Conservation (phyloP, 2,888 invertebrate genomes). For the Acronicta alni region DNA sequence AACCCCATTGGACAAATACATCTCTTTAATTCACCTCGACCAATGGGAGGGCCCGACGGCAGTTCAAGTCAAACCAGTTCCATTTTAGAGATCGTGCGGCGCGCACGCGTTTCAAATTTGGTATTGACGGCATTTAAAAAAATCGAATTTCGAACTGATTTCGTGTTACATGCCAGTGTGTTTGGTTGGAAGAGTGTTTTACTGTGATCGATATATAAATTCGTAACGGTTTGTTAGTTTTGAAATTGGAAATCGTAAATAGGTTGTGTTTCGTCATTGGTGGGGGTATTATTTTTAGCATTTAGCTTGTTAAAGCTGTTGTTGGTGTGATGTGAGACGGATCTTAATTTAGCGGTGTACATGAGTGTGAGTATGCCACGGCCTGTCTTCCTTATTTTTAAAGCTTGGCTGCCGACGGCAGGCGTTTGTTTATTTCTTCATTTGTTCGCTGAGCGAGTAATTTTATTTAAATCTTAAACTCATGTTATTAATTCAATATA, state of each 20-base stretch:
- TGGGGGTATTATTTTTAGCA: conserved; percentile 84
- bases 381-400: conserved; percentile 81
- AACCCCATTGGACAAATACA: conserved; percentile 72
- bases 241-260: conserved; percentile 65
- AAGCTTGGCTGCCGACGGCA: conserved; percentile 60
- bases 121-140: conserved; percentile 63
- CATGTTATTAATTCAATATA: background rate
- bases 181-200: conserved; percentile 54
- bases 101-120: conserved; percentile 75
- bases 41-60: conserved; percentile 78
- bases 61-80: conserved; percentile 85
- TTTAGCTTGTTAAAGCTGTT: conserved; percentile 86
- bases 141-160: conserved; percentile 61
- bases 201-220: conserved; percentile 47
- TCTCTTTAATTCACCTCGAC: conserved; percentile 67
- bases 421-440: conserved; percentile 50
- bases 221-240: conserved; percentile 50
- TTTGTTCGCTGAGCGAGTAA: background rate
- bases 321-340: conserved; percentile 81
- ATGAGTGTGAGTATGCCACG: conserved; percentile 82
- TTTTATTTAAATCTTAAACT: background rate
- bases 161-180: conserved; percentile 59
- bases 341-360: conserved; percentile 86
- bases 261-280: conserved; percentile 84
- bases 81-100: conserved; percentile 76